Evolutionary conservation across 2,797 vertebrate species (phyloP).

Genomic region (Thamnophis elegans): DNA sequence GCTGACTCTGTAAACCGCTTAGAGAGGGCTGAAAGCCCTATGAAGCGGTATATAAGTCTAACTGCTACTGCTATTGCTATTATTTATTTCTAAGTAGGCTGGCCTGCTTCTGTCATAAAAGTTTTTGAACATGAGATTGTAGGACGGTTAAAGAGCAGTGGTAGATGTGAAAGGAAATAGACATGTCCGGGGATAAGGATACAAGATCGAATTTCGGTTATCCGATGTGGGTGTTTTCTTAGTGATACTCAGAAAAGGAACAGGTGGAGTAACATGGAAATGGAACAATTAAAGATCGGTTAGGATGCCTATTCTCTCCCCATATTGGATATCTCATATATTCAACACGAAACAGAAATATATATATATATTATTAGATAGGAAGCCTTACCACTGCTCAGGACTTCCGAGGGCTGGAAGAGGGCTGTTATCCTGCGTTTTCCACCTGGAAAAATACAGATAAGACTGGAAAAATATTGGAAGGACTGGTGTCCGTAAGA

Average conservation of each 20-base stretch:
- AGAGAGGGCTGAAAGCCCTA: no score
- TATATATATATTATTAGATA: neutral
- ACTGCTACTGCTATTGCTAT: no score
- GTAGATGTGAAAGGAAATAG: neutral
- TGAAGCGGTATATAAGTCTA: no score
- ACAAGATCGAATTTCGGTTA: neutral
- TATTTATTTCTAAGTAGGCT: neutral
- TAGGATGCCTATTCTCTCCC: neutral
- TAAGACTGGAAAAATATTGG: conserved; percentile 16
- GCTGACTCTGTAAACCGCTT: no score
- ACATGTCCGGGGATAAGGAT: neutral
- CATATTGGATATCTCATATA: neutral
- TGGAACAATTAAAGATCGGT: neutral
- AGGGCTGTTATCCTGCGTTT: conserved; percentile 24
- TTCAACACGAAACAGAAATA: neutral
- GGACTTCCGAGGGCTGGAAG: conserved; percentile 6
- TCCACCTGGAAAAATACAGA: conserved; percentile 39
- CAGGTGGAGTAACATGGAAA: neutral
- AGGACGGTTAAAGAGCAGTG: neutral
- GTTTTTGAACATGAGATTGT: neutral
- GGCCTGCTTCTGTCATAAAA: neutral
- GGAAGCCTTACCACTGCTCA: conserved; percentile 16
- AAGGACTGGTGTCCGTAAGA: neutral
- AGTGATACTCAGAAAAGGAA: neutral
- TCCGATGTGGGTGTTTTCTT: neutral